Conservation (phyloP, 2,113 vertebrate species). For the Chaetodon auriga region DNA sequence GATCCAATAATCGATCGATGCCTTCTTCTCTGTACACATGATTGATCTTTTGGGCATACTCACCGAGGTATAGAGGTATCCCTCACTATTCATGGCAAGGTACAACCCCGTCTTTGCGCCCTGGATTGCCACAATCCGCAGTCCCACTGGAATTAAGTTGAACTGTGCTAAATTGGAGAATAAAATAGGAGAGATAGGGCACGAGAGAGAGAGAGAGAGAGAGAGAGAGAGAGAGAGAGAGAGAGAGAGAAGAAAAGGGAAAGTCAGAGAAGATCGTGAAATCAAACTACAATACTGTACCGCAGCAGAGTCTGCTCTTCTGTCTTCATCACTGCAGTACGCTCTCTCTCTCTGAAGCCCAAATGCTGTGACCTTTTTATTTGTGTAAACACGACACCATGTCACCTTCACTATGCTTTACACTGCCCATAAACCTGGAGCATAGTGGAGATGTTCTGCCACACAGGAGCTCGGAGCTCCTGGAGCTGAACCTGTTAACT, state of each 20-base stretch:
- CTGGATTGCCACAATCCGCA: conserved; percentile 98
- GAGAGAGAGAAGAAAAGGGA: not conserved
- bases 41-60: conserved; percentile 57
- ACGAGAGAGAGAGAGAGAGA: conserved; percentile 27
- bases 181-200: conserved; percentile 52
- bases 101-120: conserved; percentile 96
- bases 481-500: conserved; percentile 5
- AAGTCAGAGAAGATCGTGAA: conserved; percentile 45
- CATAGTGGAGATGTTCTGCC: conserved; percentile 47
- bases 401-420: conserved; percentile 65
- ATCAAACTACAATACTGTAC: conserved; percentile 14
- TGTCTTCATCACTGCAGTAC: conserved; percentile 34
- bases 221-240: conserved; percentile 32
- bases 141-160: conserved; percentile 98
- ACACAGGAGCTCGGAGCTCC: conserved; percentile 25
- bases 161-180: conserved; percentile 91
- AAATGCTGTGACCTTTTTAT: conserved; percentile 58
- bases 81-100: conserved; percentile 97
- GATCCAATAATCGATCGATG: not conserved
- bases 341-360: conserved; percentile 40
- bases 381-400: conserved; percentile 52
- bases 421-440: conserved; percentile 46
- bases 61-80: conserved; percentile 92
- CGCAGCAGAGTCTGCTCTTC: conserved; percentile 10
- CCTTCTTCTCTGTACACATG: not conserved